These are phyloP conservation scores for Bellardia pandia DNA, from an alignment of 2,888 invertebrate genomes.

Conservation along the genomic window DNA sequence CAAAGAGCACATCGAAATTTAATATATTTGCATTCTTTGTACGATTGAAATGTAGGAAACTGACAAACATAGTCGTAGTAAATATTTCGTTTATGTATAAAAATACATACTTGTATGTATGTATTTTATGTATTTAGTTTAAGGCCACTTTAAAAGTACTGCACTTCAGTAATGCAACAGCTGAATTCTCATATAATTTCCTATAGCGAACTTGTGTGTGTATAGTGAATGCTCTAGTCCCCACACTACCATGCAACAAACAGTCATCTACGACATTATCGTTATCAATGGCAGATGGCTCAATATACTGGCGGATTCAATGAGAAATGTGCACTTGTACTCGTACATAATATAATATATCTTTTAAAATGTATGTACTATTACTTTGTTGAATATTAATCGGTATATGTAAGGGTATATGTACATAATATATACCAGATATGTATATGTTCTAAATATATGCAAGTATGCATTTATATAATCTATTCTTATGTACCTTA, in stretches of 20 bases:
- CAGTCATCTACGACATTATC: not conserved
- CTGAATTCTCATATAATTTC: slow-evolving; percentile 19
- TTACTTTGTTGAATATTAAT: slow-evolving; percentile 10
- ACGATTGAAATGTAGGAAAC: not conserved
- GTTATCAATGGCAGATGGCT: not conserved
- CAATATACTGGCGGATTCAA: slow-evolving; percentile 31
- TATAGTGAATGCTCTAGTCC: not conserved
- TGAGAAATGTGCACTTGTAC: slow-evolving; percentile 1
- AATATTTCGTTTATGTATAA: not conserved
- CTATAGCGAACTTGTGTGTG: not conserved
- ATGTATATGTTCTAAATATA: not conserved
- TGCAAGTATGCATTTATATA: not conserved
- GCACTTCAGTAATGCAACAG: slow-evolving; percentile 21
- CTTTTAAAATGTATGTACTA: not conserved
- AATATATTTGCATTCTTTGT: slow-evolving; percentile 8
- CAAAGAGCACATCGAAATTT: slow-evolving; percentile 17
- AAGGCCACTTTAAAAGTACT: slow-evolving; percentile 18
- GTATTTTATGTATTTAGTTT: too few species aligned
- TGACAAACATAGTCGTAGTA: not conserved
- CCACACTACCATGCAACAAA: not conserved
- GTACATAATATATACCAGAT: not conserved
- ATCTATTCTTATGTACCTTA: not conserved
- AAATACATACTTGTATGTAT: not conserved
- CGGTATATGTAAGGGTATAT: not conserved
- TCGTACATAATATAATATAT: not conserved